Evolutionary conservation across 2,888 invertebrate genomes (phyloP), one percentile per base, ranked within the genome.

Genomic region (Sesamia inferens): DNA sequence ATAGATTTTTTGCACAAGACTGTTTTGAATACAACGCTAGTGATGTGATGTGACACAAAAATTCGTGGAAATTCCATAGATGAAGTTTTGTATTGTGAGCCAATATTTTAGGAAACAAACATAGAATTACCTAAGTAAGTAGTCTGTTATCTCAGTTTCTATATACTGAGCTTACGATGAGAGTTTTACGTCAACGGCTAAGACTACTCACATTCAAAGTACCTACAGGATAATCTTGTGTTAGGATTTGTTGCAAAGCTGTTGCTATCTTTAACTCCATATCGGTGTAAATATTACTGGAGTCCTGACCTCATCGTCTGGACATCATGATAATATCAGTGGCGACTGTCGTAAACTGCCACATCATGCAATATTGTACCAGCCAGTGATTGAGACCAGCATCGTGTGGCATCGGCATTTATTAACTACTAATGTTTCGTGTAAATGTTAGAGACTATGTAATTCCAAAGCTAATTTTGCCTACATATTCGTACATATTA

Each of bases 131-230:
- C 70, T 55, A 44, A 74, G 74, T 31, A 57, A 82, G 71, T 63
- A 74, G 42, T 11, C 1, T 42, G 55, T 54, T 75, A 82, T 79
- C 75, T 24, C n/a, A 57, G 48, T 54, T 64, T 79, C 57, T 71
- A 72, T 82, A 82, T 75, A 31, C 64, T 71, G 68, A 81, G 67
- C 63, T 75, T 69, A 70, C n/a, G 24, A 57, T 57, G 58, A 74
- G 61, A 55, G 68, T 67, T 67, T 69, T 71, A 64, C 79, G 82
- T 82, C 75, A 81, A 67, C 22, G 59, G 19, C 14, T 55, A n/a
- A 47, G 47, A 61, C 61, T 69, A 69, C 62, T 67, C 69, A 69
- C 6, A 11, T 64, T 39, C 24, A 51, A 39, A 63, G 8, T 59
- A 3, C 19, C 8, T 59, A 3, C 22, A 42, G 8, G 39, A 24